These are phyloP conservation scores for Anas bernieri DNA, from an alignment of 2,797 vertebrate genomes.

Conservation along the genomic window DNA sequence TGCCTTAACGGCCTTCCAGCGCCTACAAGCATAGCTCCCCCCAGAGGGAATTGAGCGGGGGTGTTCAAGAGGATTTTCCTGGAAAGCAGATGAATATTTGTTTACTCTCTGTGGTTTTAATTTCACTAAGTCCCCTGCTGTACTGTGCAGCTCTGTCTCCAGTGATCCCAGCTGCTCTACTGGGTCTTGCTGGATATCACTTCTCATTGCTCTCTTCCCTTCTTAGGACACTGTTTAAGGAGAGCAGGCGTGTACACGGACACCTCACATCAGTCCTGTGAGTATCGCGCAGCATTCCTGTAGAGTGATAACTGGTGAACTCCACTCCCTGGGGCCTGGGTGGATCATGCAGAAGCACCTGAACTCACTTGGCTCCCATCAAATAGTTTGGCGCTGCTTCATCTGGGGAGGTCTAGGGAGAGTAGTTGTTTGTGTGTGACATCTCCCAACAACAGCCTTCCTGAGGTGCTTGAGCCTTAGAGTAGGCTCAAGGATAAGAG, in stretches of 20 bases:
- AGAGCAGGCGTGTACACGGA: conserved; percentile 85
- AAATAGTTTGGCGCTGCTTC: neutral
- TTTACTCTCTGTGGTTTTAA: neutral
- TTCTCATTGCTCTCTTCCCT: conserved; percentile 53
- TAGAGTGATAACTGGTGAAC: conserved; percentile 44
- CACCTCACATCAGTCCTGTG: conserved; percentile 83
- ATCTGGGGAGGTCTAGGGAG: neutral
- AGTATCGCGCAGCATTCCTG: conserved; percentile 75
- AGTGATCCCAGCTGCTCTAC: conserved; percentile 69
- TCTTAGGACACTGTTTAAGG: conserved; percentile 88
- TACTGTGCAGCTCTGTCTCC: conserved; percentile 56
- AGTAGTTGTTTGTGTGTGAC: neutral
- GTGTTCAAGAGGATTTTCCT: conserved; percentile 6
- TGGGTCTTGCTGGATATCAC: conserved; percentile 66
- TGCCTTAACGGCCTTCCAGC: conserved; percentile 24
- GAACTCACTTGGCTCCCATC: conserved; percentile 26
- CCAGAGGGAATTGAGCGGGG: neutral
- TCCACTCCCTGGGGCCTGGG: conserved; percentile 54
- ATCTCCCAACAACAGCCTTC: neutral
- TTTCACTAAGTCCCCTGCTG: conserved; percentile 12
- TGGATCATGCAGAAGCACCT: conserved; percentile 34
- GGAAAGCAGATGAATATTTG: neutral
- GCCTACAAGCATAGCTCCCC: neutral
- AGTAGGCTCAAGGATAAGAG: neutral
- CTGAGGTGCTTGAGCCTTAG: neutral